Percentiles rank a stretch among this genome's conserved stretches.
These are phyloP conservation scores for Linurgus olivaceus DNA, from an alignment of 2,797 vertebrate species.

Conservation along the genomic window DNA sequence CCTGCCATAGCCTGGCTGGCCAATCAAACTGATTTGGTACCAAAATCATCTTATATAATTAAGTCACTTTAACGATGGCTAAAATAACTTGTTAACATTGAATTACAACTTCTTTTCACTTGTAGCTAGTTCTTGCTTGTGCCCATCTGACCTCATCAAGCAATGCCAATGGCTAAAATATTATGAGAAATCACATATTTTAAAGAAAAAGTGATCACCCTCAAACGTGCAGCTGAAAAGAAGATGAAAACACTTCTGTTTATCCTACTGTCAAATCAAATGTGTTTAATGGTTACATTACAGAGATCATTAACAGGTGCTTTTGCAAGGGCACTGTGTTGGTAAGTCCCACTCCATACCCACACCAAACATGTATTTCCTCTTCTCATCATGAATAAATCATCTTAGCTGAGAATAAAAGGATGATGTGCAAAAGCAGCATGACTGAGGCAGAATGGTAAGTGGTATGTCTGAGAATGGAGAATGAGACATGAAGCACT, in stretches of 20 bases:
- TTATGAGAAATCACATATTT: neutral
- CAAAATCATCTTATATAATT: neutral
- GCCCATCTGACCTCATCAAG: neutral
- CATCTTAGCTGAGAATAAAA: neutral
- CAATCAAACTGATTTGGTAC: neutral
- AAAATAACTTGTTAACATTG: neutral
- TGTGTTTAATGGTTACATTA: neutral
- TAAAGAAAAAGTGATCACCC: neutral
- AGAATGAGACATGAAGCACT: neutral
- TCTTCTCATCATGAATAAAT: neutral
- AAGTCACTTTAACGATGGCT: neutral
- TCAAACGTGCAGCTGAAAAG: neutral
- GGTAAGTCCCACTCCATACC: neutral
- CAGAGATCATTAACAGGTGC: neutral
- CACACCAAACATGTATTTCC: neutral
- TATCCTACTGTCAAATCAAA: neutral
- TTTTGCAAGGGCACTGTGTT: neutral
- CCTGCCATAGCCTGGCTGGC: accelerated
- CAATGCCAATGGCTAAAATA: neutral
- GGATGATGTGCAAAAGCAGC: neutral
- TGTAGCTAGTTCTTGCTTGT: neutral
- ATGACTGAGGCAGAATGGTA: neutral
- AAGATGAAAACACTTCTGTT: neutral
- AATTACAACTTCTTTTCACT: neutral
- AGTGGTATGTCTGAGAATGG: neutral